These are phyloP conservation scores for Drosophila setosimentum DNA, from an alignment of 2,888 invertebrate genomes.

Conservation along the genomic window DNA sequence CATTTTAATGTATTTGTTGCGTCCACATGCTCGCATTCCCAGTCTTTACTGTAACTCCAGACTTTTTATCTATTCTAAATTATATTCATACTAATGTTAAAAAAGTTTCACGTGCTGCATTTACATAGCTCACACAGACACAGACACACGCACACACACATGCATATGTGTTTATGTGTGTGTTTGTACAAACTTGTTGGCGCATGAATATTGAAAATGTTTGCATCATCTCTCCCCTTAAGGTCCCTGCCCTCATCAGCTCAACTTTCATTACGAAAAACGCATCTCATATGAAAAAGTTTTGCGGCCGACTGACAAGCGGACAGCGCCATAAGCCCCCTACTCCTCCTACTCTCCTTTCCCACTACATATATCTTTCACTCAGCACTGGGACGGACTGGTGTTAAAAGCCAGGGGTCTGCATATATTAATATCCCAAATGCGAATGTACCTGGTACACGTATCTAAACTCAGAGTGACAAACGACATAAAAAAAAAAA, in stretches of 20 bases:
- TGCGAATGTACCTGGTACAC: slow-evolving; percentile 57
- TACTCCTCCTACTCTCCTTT: background rate
- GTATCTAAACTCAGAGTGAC: slow-evolving; percentile 35
- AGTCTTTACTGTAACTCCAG: slow-evolving; percentile 23
- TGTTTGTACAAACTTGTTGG: background rate
- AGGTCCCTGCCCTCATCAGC: slow-evolving; percentile 6
- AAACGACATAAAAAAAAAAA: slow-evolving; percentile 12
- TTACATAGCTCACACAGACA: slow-evolving; percentile 55
- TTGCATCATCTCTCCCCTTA: slow-evolving; percentile 1
- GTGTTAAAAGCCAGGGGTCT: slow-evolving; percentile 75
- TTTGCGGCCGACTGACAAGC: slow-evolving; percentile 66
- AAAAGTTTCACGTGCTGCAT: slow-evolving; percentile 66
- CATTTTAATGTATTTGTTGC: slow-evolving; percentile 76
- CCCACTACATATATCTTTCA: slow-evolving; percentile 15
- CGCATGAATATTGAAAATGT: slow-evolving; percentile 79
- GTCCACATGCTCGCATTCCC: slow-evolving; percentile 14
- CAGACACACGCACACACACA: slow-evolving; percentile 32
- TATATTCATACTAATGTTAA: slow-evolving; percentile 81
- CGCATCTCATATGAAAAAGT: slow-evolving; percentile 75
- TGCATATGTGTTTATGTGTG: slow-evolving; percentile 1
- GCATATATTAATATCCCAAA: slow-evolving; percentile 80
- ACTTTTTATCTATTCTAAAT: slow-evolving; percentile 69
- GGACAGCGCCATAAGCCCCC: slow-evolving; percentile 15
- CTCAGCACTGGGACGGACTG: slow-evolving; percentile 27
- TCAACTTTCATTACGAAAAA: slow-evolving; percentile 76